These are phyloP conservation scores for Aselliscus stoliczkanus DNA, from an alignment of 2,797 vertebrate genomes.

Conservation along the genomic window DNA sequence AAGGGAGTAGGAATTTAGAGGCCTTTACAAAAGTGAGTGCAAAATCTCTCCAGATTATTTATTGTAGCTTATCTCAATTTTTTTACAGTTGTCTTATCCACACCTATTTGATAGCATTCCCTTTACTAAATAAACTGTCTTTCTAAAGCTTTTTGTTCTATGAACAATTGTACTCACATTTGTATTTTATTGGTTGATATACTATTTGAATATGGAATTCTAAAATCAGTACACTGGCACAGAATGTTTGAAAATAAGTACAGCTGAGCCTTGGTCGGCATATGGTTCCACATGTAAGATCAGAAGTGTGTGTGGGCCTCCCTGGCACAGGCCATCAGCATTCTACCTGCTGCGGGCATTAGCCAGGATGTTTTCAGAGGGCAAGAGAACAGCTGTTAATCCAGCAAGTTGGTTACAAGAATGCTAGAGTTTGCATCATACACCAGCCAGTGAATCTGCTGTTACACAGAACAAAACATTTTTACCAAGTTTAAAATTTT, in stretches of 20 bases:
- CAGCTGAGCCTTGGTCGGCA: no score
- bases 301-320: neutral
- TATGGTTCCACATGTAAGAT: neutral
- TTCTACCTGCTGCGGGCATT: neutral
- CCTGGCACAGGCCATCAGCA: neutral
- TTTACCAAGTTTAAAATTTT: neutral
- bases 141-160: constrained; percentile 3
- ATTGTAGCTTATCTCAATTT: neutral
- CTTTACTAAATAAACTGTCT: neutral
- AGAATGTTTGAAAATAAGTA: neutral
- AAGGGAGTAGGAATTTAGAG: neutral
- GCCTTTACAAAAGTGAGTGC: neutral
- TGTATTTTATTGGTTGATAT: neutral
- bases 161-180: neutral
- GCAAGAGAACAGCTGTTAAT: neutral
- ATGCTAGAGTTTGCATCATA: neutral
- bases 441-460: neutral
- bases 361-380: neutral
- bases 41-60: neutral
- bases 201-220: neutral
- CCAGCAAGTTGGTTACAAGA: neutral
- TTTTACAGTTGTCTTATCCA: neutral
- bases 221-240: neutral
- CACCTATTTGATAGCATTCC: neutral
- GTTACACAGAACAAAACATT: neutral